A percentile compares a stretch with the other conserved stretches of the same genome.
Conservation (phyloP, 2,888 invertebrate genomes). For the Synergus itoensis region DNA sequence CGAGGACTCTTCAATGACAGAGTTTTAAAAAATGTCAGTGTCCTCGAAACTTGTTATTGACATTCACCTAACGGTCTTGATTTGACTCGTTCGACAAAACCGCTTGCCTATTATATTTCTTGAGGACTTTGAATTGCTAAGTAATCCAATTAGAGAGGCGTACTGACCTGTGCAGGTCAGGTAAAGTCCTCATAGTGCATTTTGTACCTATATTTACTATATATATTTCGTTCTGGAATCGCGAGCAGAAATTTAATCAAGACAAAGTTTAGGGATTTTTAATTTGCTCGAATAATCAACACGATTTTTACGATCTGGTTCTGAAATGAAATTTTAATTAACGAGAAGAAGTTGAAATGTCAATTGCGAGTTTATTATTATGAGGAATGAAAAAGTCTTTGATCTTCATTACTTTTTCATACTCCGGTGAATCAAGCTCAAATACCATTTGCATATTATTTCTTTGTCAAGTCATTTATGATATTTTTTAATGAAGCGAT, state of each 20-base stretch:
- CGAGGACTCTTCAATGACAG: neutral
- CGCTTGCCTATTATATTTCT: constrained; percentile 29
- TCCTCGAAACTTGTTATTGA: constrained; percentile 37
- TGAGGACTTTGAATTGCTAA: constrained; percentile 56
- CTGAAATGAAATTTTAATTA: constrained; percentile 1
- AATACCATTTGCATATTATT: neutral
- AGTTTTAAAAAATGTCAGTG: neutral
- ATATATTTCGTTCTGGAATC: constrained; percentile 1
- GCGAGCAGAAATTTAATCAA: constrained; percentile 20
- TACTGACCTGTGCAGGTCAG: constrained; percentile 58
- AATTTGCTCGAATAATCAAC: constrained; percentile 11
- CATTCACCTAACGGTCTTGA: neutral
- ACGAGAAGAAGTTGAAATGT: constrained; percentile 1
- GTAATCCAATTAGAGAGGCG: constrained; percentile 62
- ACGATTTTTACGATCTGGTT: constrained; percentile 1
- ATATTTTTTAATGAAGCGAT: neutral
- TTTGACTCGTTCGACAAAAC: neutral
- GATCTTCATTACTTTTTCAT: neutral
- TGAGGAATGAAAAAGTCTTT: neutral
- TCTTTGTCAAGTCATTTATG: neutral
- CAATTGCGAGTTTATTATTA: neutral
- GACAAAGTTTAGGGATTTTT: constrained; percentile 4
- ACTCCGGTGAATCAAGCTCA: neutral
- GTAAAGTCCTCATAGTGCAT: neutral
- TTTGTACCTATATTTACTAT: neutral